These are phyloP conservation scores for Felis catus DNA, from an alignment of 2,113 vertebrate species.

Conservation along the genomic window DNA sequence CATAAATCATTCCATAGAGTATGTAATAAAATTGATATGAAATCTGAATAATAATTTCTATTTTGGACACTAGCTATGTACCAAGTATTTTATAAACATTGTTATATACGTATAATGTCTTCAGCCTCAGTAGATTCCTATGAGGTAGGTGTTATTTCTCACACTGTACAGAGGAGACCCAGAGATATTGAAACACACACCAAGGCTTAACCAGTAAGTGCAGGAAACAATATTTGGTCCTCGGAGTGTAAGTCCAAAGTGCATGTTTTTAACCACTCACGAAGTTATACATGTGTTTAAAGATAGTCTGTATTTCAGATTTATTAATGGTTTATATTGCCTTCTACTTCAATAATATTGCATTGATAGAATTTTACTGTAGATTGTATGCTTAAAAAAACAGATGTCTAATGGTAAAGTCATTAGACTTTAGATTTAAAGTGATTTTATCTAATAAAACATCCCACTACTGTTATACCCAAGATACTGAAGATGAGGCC, in stretches of 20 bases:
- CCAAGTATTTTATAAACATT: background rate
- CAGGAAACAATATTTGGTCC: background rate
- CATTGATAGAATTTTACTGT: background rate
- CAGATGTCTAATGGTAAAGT: background rate
- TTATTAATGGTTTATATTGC: background rate
- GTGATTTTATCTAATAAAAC: background rate
- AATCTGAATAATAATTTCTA: slow-evolving; percentile 25
- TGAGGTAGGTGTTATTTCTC: background rate
- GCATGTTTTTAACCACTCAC: background rate
- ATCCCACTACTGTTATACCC: background rate
- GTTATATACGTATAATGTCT: background rate
- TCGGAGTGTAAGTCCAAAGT: background rate
- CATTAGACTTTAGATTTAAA: background rate
- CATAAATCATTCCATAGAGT: background rate
- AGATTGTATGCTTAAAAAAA: background rate
- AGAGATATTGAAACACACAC: background rate
- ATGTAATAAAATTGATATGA: background rate
- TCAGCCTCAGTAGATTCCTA: background rate
- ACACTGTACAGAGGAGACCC: background rate
- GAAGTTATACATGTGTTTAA: background rate
- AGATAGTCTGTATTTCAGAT: background rate
- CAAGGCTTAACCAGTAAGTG: background rate
- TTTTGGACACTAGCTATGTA: background rate
- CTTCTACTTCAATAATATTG: background rate
- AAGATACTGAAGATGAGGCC: background rate